phyloP scores from a whole-genome alignment of 2,797 vertebrate species.

The Pangasius larnaudii region DNA sequence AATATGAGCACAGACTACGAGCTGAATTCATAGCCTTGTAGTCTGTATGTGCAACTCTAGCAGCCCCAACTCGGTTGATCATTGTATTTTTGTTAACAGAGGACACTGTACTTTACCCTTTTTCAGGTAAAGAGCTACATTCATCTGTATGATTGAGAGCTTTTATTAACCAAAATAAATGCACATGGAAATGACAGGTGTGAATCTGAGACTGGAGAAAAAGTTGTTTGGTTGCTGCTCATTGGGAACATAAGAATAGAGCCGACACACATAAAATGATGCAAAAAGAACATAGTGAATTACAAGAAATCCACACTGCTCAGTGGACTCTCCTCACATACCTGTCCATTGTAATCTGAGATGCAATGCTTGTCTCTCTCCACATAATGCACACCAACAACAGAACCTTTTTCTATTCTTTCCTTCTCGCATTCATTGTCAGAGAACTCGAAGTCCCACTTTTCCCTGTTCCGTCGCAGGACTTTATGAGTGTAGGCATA shows the following conservation, averaged over 20 bases:
- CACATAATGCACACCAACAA: conserved; percentile 11
- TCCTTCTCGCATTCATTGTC: conserved; percentile 70
- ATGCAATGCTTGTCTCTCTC: conserved; percentile 20
- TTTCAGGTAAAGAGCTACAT: not conserved
- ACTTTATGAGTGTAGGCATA: conserved; percentile 71
- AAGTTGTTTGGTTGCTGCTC: not conserved
- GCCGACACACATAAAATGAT: not conserved
- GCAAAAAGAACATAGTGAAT: not conserved
- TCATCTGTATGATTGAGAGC: not conserved
- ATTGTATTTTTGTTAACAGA: not conserved
- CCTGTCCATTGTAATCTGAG: conserved; percentile 40
- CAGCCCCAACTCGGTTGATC: not conserved
- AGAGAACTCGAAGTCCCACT: conserved; percentile 61
- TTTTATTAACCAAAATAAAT: not conserved
- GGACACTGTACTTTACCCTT: not conserved
- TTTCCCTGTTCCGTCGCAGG: conserved; percentile 54
- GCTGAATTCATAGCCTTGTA: too few relatives aligned
- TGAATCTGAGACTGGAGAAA: not conserved
- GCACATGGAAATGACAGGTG: not conserved
- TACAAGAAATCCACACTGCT: not conserved
- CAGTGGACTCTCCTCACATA: conserved; percentile 1
- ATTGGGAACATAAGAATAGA: not conserved
- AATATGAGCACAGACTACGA: too few relatives aligned
- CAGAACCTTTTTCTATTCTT: conserved; percentile 59
- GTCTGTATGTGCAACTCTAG: too few relatives aligned